phyloP scores from a whole-genome alignment of 2,888 invertebrate species.

The Heliconius sara region DNA sequence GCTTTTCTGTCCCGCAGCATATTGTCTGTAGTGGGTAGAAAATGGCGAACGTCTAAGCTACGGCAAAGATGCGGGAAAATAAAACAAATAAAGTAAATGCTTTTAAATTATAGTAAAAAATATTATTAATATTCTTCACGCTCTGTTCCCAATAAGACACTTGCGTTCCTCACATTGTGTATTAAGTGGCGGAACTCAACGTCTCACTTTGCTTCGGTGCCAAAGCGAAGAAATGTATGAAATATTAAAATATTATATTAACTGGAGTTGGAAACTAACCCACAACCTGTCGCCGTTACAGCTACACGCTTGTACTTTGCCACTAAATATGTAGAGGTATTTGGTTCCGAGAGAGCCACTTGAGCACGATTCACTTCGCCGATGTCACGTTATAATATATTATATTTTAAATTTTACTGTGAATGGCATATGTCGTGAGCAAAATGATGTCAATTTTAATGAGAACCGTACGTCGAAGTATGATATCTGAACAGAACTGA shows the following conservation, averaged over 20 bases:
- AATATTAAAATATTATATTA: neutral
- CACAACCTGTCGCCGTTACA: no score
- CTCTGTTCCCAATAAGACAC: no score
- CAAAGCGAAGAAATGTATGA: neutral
- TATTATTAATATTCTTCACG: neutral
- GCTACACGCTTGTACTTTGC: neutral
- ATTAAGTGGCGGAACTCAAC: neutral
- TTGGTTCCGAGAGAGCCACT: neutral
- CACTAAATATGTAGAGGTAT: neutral
- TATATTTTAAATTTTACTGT: neutral
- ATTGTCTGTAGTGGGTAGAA: neutral
- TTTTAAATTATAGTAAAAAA: neutral
- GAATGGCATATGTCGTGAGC: neutral
- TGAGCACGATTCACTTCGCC: neutral
- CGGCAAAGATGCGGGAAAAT: neutral
- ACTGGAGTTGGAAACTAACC: no score
- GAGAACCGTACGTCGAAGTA: neutral
- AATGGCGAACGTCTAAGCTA: neutral
- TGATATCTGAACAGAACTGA: neutral
- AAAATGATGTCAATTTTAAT: neutral
- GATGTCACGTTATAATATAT: neutral
- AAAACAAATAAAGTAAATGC: neutral
- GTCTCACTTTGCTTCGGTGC: neutral
- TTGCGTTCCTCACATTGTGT: neutral
- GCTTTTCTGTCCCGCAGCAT: neutral